Base-by-base conservation (phyloP, 1,140 invertebrate species). In the Calliopsis andreniformis region DNA sequence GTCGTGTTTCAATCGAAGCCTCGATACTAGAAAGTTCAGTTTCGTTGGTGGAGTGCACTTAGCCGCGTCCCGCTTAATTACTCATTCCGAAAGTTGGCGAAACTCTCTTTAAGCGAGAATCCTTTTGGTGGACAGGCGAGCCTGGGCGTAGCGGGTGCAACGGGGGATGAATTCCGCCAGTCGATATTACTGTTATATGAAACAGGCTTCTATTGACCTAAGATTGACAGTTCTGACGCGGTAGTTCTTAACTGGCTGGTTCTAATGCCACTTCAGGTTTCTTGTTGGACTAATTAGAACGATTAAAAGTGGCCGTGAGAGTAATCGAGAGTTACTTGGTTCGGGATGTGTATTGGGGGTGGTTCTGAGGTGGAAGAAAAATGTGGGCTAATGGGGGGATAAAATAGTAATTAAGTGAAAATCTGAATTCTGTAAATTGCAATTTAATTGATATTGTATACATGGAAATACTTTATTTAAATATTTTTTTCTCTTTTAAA, bases 131-230 rank as follows among this genome's bases (percentile, higher is more conserved):
- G 67, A 71, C 58, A 64, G 47, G 53, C 39, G 53, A n/a, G 43
- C 43, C 43, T 30, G 43, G n/a, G 59, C 12, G n/a, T 35, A 42
- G 49, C n/a, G 20, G 28, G 53, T 25, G 23, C 4, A 20, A 32
- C 23, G 20, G 28, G 8, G 35, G 79, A 42, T 53, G 82, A 76
- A 84, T 75, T 63, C 64, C 45, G 58, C 7, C 58, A 71, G 68
- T 59, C 83, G 71, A 86, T 82, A 82, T 70, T n/a, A 83, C 80
- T 79, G 85, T 86, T 86, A 86, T 79, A 77, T 59, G 58, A 82
- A 79, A 85, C 79, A 76, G 82, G 67, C 70, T 78, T 71, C 3
- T 7, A 2, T 62, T 67, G 56, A 55, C 71, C 69, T 51, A 49
- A 62, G 56, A 49, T 47, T 3, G 42, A 49, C 42, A 32, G 45